Evolutionary conservation across 2,113 vertebrate genomes (phyloP), one percentile per base, ranked within the genome.

Genomic region (Aptenodytes forsteri): DNA sequence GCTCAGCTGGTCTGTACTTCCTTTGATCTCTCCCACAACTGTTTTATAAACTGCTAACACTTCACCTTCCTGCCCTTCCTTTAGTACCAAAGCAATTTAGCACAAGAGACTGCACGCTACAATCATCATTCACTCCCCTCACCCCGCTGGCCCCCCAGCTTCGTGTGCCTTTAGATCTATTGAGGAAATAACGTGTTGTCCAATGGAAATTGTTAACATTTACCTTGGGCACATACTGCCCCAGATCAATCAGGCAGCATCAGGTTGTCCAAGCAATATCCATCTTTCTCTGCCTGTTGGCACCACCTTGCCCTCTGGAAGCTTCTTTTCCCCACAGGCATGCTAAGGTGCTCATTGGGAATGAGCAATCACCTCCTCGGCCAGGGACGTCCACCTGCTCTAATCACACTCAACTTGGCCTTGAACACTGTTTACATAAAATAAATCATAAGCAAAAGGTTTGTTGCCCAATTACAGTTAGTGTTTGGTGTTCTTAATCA

Each of bases 131-230:
- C 38, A 17, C 19, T 46, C 36, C 27, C 9, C 32, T 2, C 4
- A 10, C 6, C 9, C 1, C 3, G 14, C 42, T 42, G 42, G 42
- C 42, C 2, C 4, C 3, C 16, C 7, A 0, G 1, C 3, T 80
- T 62, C n/a, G 76, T 50, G 18, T 50, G 29, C 16, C 38, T 55
- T 56, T 46, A 76, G 54, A 49, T 21, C 46, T 62, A 11, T 4
- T 42, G 26, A 59, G 15, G 13, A 91, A 72, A 69, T 73, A 77
- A 26, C 2, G 3, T 11, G 16, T 23, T 26, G 16, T 27, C 32
- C 32, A 38, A 11, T 27, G 8, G 87, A 83, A 77, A 64, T 17
- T n/a, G 5, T 55, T 69, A 50, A 10, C 17, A 19, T 72, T 89
- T 91, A 27, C 62, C 44, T 80, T 89, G 58, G 49, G 13, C n/a